These are phyloP conservation scores for Gerris lacustris DNA, from an alignment of 2,888 invertebrate species.

Conservation along the genomic window DNA sequence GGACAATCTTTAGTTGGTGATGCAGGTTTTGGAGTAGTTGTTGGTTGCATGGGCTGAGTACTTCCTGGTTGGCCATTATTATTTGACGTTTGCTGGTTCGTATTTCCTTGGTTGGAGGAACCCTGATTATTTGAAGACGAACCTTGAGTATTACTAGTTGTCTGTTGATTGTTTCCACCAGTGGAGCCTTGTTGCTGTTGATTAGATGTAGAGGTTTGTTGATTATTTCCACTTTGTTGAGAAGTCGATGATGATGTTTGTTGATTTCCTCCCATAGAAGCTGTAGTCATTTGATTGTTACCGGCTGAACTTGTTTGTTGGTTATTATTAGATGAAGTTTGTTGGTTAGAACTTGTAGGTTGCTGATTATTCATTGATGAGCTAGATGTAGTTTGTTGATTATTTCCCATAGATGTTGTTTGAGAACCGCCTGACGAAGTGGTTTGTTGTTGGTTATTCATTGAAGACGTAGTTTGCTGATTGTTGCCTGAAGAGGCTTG, in stretches of 20 bases:
- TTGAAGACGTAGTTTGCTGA: conserved; percentile 25
- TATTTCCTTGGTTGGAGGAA: neutral
- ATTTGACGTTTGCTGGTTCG: conserved; percentile 10
- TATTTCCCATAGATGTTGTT: conserved; percentile 17
- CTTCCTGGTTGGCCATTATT: conserved; percentile 12
- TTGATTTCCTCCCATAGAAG: conserved; percentile 18
- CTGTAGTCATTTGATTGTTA: conserved; percentile 20
- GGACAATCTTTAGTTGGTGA: conserved; percentile 38
- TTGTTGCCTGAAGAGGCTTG: conserved; percentile 21
- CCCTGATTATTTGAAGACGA: conserved; percentile 19
- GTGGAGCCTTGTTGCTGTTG: conserved; percentile 19
- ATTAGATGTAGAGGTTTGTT: conserved; percentile 16
- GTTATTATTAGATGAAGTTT: conserved; percentile 23
- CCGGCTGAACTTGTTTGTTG: conserved; percentile 23
- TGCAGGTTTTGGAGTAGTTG: conserved; percentile 21
- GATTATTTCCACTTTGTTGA: conserved; percentile 22
- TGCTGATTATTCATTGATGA: conserved; percentile 18
- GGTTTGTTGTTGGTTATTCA: conserved; percentile 20
- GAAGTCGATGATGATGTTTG: conserved; percentile 22
- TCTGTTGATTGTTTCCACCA: conserved; percentile 21
- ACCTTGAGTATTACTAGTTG: conserved; percentile 17
- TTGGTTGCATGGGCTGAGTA: conserved; percentile 17
- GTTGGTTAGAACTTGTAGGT: conserved; percentile 24
- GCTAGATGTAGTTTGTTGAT: conserved; percentile 23
- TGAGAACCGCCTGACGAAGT: conserved; percentile 16